Conservation (phyloP, 2,888 invertebrate species). For the Tinea semifulvella region DNA sequence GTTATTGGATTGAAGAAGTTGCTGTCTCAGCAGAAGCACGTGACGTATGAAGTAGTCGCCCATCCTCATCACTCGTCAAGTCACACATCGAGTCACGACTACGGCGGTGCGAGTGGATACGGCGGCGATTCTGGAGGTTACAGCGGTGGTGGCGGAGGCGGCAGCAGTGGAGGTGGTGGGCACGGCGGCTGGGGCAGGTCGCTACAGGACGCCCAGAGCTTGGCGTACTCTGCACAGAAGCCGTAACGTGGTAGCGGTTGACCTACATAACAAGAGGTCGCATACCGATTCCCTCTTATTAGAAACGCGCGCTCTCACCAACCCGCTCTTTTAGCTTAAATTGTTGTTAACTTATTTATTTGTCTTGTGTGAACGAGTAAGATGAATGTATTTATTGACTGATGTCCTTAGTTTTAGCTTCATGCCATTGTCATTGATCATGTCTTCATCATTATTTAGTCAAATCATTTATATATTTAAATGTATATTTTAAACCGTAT, state of each 20-base stretch:
- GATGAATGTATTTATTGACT: slow-evolving; percentile 40
- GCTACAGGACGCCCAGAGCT: slow-evolving; percentile 76
- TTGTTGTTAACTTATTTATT: slow-evolving; percentile 24
- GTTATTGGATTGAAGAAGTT: slow-evolving; percentile 87
- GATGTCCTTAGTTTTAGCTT: slow-evolving; percentile 26
- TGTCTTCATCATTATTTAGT: slow-evolving; percentile 25
- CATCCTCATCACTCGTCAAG: slow-evolving; percentile 82
- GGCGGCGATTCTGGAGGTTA: slow-evolving; percentile 65
- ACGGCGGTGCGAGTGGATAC: slow-evolving; percentile 40
- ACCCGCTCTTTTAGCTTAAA: slow-evolving; percentile 2
- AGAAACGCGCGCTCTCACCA: slow-evolving; percentile 12
- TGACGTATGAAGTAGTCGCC: slow-evolving; percentile 87
- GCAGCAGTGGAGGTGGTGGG: slow-evolving; percentile 62
- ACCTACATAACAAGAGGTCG: slow-evolving; percentile 17
- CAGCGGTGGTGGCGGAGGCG: slow-evolving; percentile 71
- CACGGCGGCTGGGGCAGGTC: slow-evolving; percentile 77
- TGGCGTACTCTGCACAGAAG: slow-evolving; percentile 83
- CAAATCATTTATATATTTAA: slow-evolving; percentile 19
- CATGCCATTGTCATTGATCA: slow-evolving; percentile 23
- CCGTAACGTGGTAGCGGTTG: slow-evolving; percentile 52
- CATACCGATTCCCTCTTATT: slow-evolving; percentile 9
- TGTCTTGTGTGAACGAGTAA: slow-evolving; percentile 35
- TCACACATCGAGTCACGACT: slow-evolving; percentile 73
- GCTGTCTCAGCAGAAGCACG: slow-evolving; percentile 82
- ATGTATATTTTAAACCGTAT: slow-evolving; percentile 23